A percentile compares a stretch with the other conserved stretches of the same genome.
Conservation (phyloP, 2,113 vertebrate genomes). For the Talpa occidentalis region DNA sequence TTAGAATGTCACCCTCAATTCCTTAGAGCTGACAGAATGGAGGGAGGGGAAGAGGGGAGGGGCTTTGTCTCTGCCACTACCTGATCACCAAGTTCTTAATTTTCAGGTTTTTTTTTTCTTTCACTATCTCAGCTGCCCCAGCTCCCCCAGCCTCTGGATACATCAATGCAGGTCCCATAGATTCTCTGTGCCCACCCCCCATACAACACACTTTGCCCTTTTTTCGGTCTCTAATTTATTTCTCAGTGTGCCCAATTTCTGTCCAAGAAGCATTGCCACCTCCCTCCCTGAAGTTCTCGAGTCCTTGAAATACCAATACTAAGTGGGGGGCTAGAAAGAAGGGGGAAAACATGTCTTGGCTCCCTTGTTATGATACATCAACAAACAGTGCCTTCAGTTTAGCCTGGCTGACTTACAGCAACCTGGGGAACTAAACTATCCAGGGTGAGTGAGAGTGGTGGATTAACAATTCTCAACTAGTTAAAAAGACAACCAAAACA, state of each 20-base stretch:
- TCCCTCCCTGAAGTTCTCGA: background rate
- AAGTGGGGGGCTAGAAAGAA: background rate
- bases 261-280: background rate
- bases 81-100: background rate
- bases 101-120: background rate
- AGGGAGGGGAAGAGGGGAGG: background rate
- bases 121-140: background rate
- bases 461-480: accelerated
- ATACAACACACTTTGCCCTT: background rate
- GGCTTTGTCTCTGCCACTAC: background rate
- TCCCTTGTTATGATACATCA: background rate
- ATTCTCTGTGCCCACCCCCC: accelerated
- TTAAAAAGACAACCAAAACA: background rate
- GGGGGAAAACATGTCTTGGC: background rate
- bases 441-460: accelerated
- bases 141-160: background rate
- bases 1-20: background rate
- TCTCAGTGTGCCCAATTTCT: background rate
- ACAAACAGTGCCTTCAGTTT: background rate
- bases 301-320: background rate
- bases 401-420: background rate
- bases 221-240: too few relatives aligned
- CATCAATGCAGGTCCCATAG: background rate
- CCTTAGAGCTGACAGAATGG: background rate
- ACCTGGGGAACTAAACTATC: background rate